Evolutionary conservation across 2,113 vertebrate genomes (phyloP).

Genomic region (Pithys albifrons): DNA sequence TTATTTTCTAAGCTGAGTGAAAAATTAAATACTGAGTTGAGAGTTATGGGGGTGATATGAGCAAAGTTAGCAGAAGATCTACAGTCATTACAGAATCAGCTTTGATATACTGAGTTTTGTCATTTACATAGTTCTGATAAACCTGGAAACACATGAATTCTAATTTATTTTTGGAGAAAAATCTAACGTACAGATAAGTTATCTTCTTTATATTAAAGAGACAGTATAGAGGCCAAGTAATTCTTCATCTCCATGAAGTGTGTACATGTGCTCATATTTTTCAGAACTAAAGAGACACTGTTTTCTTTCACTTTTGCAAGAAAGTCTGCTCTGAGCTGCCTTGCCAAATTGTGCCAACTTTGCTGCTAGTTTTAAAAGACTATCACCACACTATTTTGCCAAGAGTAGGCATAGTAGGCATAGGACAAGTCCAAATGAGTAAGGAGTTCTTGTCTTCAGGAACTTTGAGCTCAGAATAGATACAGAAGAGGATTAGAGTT

Average conservation of each 20-base stretch:
- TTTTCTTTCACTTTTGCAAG: not conserved
- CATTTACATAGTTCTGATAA: not conserved
- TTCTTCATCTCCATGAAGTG: not conserved
- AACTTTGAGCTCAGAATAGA: not conserved
- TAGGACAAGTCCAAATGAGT: not conserved
- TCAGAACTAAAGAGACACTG: not conserved
- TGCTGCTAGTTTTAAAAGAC: not conserved
- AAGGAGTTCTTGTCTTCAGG: not conserved
- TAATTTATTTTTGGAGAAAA: slow-evolving; percentile 5
- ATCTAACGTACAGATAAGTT: not conserved
- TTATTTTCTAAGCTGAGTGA: slow-evolving; percentile 11
- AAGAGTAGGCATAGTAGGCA: not conserved
- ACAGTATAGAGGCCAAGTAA: not conserved
- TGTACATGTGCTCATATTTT: not conserved
- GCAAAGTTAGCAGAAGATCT: not conserved
- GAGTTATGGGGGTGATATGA: not conserved
- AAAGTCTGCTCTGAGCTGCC: not conserved
- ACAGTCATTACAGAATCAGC: not conserved
- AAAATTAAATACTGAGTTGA: slow-evolving; percentile 8
- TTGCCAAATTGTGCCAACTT: not conserved
- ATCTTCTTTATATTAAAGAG: not conserved
- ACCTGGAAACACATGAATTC: not conserved
- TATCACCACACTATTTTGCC: not conserved
- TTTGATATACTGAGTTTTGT: not conserved
- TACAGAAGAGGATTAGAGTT: not conserved